Base-by-base conservation (phyloP, 1,140 invertebrate genomes). In the Neotoxoptera formosana region DNA sequence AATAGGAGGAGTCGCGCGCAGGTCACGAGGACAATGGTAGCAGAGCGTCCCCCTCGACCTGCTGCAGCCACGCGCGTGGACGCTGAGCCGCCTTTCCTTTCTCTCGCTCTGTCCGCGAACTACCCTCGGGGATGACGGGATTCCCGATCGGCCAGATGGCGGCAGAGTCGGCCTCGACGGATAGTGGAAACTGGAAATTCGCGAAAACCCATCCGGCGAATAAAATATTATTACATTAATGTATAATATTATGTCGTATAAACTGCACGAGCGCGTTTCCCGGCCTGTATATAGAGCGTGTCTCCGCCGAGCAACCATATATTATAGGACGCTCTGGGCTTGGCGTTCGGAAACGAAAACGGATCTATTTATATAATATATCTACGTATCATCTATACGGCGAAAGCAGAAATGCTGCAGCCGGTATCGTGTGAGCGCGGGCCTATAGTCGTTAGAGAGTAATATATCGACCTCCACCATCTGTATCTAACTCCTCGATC, bases 61-160 rank as follows among this genome's bases (percentile, higher is more conserved):
- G n/a, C 86, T n/a, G 47, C 45, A 25, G 17, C 45, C 2, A 9
- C n/a, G 9, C 2, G 21, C 36, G 7, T 2, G 21, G 88, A 41
- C 53, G 47, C 53, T 17, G 88, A 2, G 48, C 51, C 9, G 53
- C 53, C 34, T 56, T 60, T 60, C 53, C 53, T 60, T 45, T 56
- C 53, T 90, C 88, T 90, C 88, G 88, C 88, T 90, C 88, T 90
- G 88, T 90, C 88, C 88, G 88, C 51, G 36, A 25, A 90, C 88
- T 20, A 56, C 88, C 88, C 53, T n/a, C 14, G 53, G 53, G 88
- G 51, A 90, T 41, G 88, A 41, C 21, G 51, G 53, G 53, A 30
- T 41, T 30, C 14, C 25, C 53, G 21, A 11, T 90, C 88, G 36
- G 1, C 51, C 88, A 90, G 88, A 90, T 90, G 51, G 88, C 88